phyloP scores from a whole-genome alignment of 1,140 invertebrate species.

The Diachasma alloeum region DNA sequence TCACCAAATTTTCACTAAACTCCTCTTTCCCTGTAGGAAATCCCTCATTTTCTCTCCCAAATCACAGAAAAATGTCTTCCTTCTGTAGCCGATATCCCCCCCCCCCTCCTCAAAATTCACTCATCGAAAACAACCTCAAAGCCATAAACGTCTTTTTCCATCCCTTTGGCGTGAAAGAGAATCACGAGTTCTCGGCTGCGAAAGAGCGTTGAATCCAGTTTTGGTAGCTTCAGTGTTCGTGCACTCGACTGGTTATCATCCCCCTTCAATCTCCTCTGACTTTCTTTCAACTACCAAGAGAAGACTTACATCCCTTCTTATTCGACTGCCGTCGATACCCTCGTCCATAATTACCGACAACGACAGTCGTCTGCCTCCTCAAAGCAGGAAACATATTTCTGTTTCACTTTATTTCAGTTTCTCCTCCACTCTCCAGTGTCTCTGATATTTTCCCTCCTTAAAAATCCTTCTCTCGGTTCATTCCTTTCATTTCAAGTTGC shows the following conservation, averaged over 20 bases:
- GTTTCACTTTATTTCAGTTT: constrained; percentile 26
- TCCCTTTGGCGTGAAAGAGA: background rate
- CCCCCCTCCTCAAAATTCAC: background rate
- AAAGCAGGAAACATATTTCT: constrained; percentile 13
- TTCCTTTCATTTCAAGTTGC: background rate
- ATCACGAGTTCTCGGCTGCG: background rate
- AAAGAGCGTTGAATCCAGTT: background rate
- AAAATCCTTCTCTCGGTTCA: background rate
- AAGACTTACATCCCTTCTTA: background rate
- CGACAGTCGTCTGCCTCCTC: background rate
- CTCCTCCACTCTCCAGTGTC: constrained; percentile 18
- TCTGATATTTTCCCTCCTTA: constrained; percentile 13
- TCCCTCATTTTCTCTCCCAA: no score
- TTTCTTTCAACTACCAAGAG: background rate
- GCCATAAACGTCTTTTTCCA: background rate
- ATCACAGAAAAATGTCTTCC: background rate
- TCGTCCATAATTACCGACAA: constrained; percentile 1
- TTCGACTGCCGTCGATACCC: background rate
- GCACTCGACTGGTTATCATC: background rate
- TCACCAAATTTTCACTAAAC: no score
- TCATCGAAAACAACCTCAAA: background rate
- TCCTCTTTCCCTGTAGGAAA: no score
- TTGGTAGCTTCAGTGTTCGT: background rate
- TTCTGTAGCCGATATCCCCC: background rate
- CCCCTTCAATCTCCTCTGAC: background rate